A percentile compares a stretch with the other conserved stretches of the same genome.
phyloP scores from a whole-genome alignment of 2,113 vertebrate species.

The Cryptotis parvus region DNA sequence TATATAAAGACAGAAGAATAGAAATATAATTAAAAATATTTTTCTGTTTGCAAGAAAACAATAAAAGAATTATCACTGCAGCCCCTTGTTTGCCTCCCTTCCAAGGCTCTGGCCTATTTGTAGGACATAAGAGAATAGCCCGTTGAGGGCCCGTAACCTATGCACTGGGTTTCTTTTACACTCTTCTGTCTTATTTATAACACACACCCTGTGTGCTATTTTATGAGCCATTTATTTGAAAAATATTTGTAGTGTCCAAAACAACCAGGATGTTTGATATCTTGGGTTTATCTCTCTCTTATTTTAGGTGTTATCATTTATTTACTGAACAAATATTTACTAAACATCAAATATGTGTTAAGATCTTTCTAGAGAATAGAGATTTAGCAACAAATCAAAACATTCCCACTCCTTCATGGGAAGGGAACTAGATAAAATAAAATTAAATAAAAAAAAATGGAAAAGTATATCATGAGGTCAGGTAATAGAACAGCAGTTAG shows the following conservation, averaged over 20 bases:
- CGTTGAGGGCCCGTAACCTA: not conserved
- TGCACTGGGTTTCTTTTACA: not conserved
- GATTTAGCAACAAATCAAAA: not conserved
- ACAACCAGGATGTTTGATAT: not conserved
- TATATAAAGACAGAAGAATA: not conserved
- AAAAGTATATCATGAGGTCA: too few species aligned
- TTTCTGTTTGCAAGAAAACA: not conserved
- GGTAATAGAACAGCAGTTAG: too few species aligned
- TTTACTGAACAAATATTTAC: not conserved
- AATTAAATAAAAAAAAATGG: not conserved
- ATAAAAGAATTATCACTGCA: not conserved
- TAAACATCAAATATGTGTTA: not conserved
- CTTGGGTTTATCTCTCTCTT: not conserved
- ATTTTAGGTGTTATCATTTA: not conserved
- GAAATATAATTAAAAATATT: too few species aligned
- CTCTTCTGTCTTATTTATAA: not conserved
- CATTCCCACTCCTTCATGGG: not conserved
- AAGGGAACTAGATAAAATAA: not conserved
- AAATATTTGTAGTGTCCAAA: not conserved
- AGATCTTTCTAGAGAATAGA: not conserved
- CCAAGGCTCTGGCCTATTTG: not conserved
- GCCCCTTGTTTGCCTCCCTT: not conserved
- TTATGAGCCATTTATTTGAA: not conserved
- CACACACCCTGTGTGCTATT: not conserved
- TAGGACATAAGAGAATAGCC: not conserved